Evolutionary conservation across 2,888 invertebrate species (phyloP), one percentile per base, ranked within the genome.

Genomic region (Cerastis leucographa): DNA sequence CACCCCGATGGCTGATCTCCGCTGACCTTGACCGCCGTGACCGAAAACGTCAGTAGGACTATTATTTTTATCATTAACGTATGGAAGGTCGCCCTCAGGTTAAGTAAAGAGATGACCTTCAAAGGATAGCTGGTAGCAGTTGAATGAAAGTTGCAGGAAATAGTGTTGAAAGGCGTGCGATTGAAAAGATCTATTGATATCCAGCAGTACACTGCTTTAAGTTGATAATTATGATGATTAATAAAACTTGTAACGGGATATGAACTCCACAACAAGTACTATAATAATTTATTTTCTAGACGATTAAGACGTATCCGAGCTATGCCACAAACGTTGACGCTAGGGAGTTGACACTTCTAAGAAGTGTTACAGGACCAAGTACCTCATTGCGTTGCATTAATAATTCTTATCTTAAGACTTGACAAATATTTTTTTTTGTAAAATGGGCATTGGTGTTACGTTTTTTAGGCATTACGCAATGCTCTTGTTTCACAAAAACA

Each of bases 401-500:
- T 59, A 29, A 76, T 77, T 46, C 6, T n/a, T n/a, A n/a, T n/a
- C n/a, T n/a, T n/a, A n/a, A n/a, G 2, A 70, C 11, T 1, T 46
- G 5, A 35, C 0, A 25, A 56, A 54, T 54, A 56, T 25, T 7
- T 2, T 25, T 7, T 2, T 0, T 17, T 29, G 17, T 8, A 17
- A 8, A 29, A 59, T 59, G 4, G 29, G n/a, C 44, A 40, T 17
- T 11, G 11, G 7, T 42, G 8, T 19, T 4, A 11, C 6, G 14
- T 56, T 51, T 17, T 35, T 71, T 22, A n/a, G 25, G 4, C 1
- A 14, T 22, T 42, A 17, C 12, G 9, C 9, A 56, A 49, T 42
- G 22, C 9, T 49, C 40, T 42, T 78, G 42, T 49, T 51, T 35
- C 51, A 54, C 25, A 70, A 70, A 9, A 78, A 44, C 35, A 42